These are phyloP conservation scores for Pithys albifrons DNA, from an alignment of 2,113 vertebrate species.

Conservation along the genomic window DNA sequence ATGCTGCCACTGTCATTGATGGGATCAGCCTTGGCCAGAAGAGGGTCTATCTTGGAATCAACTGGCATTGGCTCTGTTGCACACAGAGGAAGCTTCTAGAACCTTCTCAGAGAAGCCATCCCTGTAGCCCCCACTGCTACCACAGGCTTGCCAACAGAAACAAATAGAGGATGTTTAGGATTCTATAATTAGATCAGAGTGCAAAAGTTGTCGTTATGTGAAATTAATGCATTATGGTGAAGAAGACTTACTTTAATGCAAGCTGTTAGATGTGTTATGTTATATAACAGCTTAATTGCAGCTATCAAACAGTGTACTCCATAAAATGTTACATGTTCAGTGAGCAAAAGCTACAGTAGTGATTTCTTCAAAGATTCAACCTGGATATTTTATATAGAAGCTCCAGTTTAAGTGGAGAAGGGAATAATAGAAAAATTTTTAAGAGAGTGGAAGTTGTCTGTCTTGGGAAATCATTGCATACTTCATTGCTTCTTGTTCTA, in stretches of 20 bases:
- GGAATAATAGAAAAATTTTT: not conserved
- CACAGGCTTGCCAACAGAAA: not conserved
- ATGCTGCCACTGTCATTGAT: not conserved
- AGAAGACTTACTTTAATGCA: not conserved
- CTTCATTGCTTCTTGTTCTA: not conserved
- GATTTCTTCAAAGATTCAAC: not conserved
- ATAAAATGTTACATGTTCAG: not conserved
- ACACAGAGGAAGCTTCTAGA: not conserved
- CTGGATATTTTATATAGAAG: not conserved
- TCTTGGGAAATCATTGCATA: not conserved
- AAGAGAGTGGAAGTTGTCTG: not conserved
- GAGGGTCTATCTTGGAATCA: accelerated
- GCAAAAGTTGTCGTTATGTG: not conserved
- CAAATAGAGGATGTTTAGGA: not conserved
- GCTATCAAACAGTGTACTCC: not conserved
- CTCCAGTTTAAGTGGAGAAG: not conserved
- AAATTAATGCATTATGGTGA: not conserved
- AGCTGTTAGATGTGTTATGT: not conserved
- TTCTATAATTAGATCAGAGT: not conserved
- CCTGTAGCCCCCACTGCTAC: not conserved
- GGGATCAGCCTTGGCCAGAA: not conserved
- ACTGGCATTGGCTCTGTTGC: not conserved
- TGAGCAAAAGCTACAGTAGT: not conserved
- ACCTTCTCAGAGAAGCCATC: not conserved
- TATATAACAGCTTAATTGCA: not conserved